A percentile compares a stretch with the other conserved stretches of the same genome.
Evolutionary conservation across 2,888 invertebrate genomes (phyloP).

Genomic region (Eurytoma californica): DNA sequence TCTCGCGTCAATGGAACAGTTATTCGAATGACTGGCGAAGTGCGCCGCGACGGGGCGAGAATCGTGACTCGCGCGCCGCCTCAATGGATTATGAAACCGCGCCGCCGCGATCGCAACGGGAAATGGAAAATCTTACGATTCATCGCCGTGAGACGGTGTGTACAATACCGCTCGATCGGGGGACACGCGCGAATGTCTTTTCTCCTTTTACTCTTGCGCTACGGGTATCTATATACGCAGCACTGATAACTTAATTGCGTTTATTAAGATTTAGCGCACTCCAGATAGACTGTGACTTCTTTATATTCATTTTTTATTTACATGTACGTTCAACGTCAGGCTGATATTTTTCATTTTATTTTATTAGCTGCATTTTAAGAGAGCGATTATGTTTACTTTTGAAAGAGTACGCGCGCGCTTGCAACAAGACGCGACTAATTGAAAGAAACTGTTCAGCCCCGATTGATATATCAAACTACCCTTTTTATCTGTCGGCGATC

Average conservation of each 20-base stretch:
- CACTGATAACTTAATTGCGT: constrained; percentile 29
- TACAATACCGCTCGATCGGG: constrained; percentile 3
- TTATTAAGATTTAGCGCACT: neutral
- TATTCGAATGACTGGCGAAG: constrained; percentile 39
- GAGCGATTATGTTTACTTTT: too few relatives aligned
- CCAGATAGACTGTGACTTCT: too few relatives aligned
- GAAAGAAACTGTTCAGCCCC: too few relatives aligned
- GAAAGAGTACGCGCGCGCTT: too few relatives aligned
- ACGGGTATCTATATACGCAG: neutral
- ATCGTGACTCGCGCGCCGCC: constrained; percentile 10
- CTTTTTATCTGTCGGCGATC: too few relatives aligned
- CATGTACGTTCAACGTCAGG: too few relatives aligned
- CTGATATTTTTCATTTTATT: too few relatives aligned
- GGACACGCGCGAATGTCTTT: neutral
- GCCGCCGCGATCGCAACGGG: constrained; percentile 26
- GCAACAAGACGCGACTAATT: too few relatives aligned
- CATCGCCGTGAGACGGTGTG: constrained; percentile 20
- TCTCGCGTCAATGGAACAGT: constrained; percentile 44
- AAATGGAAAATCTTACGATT: constrained; percentile 50
- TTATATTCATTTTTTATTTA: too few relatives aligned
- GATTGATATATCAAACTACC: too few relatives aligned
- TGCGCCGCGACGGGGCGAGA: neutral
- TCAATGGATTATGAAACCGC: constrained; percentile 44
- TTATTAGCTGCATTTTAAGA: too few relatives aligned
- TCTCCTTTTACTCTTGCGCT: neutral